Percentiles rank a stretch among this genome's conserved stretches.
Evolutionary conservation across 1,140 invertebrate species (phyloP).

Genomic region (Euwallacea similis): DNA sequence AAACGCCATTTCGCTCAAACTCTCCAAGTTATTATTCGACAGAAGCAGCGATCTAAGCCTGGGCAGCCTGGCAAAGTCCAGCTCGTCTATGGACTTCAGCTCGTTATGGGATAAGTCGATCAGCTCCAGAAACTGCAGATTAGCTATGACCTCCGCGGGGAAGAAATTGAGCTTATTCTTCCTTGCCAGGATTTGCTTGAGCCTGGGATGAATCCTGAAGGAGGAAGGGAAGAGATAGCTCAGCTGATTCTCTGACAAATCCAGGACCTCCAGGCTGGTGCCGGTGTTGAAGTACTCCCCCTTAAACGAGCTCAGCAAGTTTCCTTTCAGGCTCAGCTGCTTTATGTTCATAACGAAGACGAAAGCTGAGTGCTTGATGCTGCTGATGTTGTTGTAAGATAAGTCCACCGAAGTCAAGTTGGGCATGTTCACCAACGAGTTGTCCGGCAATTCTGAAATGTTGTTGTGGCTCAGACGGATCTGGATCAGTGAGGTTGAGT

Average conservation of each 20-base stretch:
- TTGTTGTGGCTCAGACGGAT: slow-evolving; percentile 69
- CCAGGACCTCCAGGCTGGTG: slow-evolving; percentile 70
- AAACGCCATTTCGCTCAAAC: slow-evolving; percentile 82
- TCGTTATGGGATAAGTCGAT: slow-evolving; percentile 77
- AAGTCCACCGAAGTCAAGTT: slow-evolving; percentile 74
- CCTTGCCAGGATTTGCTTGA: slow-evolving; percentile 68
- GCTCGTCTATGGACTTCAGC: slow-evolving; percentile 75
- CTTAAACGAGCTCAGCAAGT: slow-evolving; percentile 74
- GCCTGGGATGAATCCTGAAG: slow-evolving; percentile 76
- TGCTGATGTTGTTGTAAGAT: slow-evolving; percentile 75
- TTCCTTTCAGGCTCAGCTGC: slow-evolving; percentile 67
- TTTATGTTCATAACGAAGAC: slow-evolving; percentile 70
- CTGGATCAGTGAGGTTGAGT: slow-evolving; percentile 64
- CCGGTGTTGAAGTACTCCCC: slow-evolving; percentile 76
- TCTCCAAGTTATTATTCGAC: slow-evolving; percentile 74
- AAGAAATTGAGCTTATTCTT: slow-evolving; percentile 81
- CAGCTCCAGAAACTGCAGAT: slow-evolving; percentile 71
- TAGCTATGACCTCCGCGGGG: slow-evolving; percentile 75
- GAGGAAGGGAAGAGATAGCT: slow-evolving; percentile 79
- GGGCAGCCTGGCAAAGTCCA: slow-evolving; percentile 80
- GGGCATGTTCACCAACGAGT: slow-evolving; percentile 70
- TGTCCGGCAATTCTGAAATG: slow-evolving; percentile 70
- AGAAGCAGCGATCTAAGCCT: slow-evolving; percentile 70
- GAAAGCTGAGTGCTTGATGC: slow-evolving; percentile 70
- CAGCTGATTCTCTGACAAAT: slow-evolving; percentile 75